Conservation (phyloP, 2,888 invertebrate genomes). For the Chrysolina americana region DNA sequence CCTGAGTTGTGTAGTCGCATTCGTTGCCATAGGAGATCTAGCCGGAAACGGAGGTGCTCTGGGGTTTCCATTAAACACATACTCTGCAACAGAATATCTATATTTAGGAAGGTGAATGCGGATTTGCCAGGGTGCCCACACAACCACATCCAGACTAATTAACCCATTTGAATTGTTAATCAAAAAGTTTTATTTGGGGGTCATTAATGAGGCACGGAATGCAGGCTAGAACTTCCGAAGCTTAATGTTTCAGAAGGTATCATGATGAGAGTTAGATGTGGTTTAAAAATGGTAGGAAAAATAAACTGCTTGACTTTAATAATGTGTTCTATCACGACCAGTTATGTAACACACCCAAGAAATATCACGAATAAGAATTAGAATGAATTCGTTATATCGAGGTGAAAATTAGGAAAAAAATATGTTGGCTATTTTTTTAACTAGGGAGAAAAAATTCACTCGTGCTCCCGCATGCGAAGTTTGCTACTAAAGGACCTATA, state of each 20-base stretch:
- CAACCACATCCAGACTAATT: constrained; percentile 41
- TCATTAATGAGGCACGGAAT: constrained; percentile 23
- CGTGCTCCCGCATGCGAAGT: too few species aligned
- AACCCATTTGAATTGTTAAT: constrained; percentile 40
- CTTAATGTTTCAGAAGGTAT: too few species aligned
- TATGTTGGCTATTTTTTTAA: too few species aligned
- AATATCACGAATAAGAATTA: too few species aligned
- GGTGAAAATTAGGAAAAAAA: too few species aligned
- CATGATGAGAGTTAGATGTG: too few species aligned
- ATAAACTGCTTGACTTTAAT: not conserved
- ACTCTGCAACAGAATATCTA: constrained; percentile 69
- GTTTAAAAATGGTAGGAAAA: too few species aligned
- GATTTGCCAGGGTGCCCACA: constrained; percentile 36
- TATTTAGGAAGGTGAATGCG: constrained; percentile 46
- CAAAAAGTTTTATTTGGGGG: constrained; percentile 26
- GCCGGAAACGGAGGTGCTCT: constrained; percentile 71
- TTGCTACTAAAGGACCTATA: too few species aligned
- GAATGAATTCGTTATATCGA: too few species aligned
- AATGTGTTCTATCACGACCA: constrained; percentile 44
- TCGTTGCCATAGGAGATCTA: constrained; percentile 68
- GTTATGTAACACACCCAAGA: not conserved
- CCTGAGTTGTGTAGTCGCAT: constrained; percentile 68
- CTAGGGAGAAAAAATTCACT: too few species aligned
- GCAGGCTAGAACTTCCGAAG: not conserved
- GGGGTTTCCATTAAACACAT: constrained; percentile 72